phyloP scores from a whole-genome alignment of 2,797 vertebrate species.

The Novumbra hubbsi region DNA sequence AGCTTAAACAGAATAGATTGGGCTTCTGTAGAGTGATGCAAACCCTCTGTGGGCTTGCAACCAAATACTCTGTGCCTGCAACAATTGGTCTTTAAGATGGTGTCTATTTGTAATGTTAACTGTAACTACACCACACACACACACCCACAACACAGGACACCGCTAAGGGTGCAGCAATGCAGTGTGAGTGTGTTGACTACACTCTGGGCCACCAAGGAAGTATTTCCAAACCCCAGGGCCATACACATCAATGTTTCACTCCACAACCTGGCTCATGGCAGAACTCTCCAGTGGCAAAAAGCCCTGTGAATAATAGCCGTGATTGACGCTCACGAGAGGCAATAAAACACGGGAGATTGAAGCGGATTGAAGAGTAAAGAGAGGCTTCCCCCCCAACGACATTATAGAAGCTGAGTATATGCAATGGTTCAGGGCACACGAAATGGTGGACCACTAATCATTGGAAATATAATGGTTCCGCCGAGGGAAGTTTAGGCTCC shows the following conservation, averaged over 20 bases:
- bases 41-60: neutral
- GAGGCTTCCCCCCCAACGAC: conserved; percentile 36
- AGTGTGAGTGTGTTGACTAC: conserved; percentile 26
- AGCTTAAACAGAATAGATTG: neutral
- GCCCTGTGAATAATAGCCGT: conserved; percentile 53
- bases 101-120: neutral
- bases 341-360: conserved; percentile 59
- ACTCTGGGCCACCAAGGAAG: conserved; percentile 37
- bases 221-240: conserved; percentile 34
- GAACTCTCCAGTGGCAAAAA: conserved; percentile 33
- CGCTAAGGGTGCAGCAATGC: conserved; percentile 17
- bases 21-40: conserved; percentile 3
- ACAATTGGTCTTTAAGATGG: neutral
- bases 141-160: conserved; percentile 6
- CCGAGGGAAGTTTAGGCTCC: conserved; percentile 57
- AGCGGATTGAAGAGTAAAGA: conserved; percentile 49
- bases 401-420: conserved; percentile 46
- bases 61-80: neutral
- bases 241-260: conserved; percentile 40
- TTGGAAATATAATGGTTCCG: conserved; percentile 52
- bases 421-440: conserved; percentile 49
- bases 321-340: conserved; percentile 47
- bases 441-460: conserved; percentile 69
- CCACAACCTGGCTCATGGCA: conserved; percentile 29
- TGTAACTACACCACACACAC: neutral